Evolutionary conservation across 2,113 vertebrate genomes (phyloP).

Genomic region (Cyanoramphus novaezelandiae): DNA sequence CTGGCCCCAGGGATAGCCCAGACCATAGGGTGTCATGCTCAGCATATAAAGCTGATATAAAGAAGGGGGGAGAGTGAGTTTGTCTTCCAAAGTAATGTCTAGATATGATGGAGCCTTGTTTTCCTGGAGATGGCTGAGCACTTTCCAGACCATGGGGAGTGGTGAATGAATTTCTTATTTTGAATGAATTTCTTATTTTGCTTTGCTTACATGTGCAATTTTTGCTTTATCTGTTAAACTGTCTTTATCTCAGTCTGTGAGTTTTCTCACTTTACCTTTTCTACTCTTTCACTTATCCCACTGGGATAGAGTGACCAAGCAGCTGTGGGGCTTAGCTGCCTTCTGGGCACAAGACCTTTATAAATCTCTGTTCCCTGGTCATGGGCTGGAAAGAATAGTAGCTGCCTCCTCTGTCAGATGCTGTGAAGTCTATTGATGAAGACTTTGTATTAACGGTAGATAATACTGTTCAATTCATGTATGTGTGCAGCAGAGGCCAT

Average conservation of each 20-base stretch:
- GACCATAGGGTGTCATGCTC: fast-evolving
- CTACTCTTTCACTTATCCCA: not conserved
- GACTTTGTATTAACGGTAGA: not conserved
- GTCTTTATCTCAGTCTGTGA: not conserved
- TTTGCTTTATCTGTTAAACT: not conserved
- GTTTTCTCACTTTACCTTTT: not conserved
- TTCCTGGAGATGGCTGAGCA: not conserved
- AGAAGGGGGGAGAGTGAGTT: fast-evolving
- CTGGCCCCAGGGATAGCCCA: not conserved
- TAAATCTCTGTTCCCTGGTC: not conserved
- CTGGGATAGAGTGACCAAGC: not conserved
- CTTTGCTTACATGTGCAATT: not conserved
- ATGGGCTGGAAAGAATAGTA: not conserved
- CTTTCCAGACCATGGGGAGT: fast-evolving
- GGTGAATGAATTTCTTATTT: not conserved
- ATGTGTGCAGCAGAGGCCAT: not conserved
- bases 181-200: not conserved
- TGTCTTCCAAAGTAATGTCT: not conserved
- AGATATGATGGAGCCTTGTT: not conserved
- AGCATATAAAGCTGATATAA: no score
- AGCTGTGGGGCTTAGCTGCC: not conserved
- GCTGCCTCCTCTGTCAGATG: not conserved
- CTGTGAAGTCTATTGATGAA: not conserved
- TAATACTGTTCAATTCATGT: not conserved
- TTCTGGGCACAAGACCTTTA: not conserved